Base-by-base conservation (phyloP, 1,140 invertebrate genomes). In the Drosophila rhopaloa region DNA sequence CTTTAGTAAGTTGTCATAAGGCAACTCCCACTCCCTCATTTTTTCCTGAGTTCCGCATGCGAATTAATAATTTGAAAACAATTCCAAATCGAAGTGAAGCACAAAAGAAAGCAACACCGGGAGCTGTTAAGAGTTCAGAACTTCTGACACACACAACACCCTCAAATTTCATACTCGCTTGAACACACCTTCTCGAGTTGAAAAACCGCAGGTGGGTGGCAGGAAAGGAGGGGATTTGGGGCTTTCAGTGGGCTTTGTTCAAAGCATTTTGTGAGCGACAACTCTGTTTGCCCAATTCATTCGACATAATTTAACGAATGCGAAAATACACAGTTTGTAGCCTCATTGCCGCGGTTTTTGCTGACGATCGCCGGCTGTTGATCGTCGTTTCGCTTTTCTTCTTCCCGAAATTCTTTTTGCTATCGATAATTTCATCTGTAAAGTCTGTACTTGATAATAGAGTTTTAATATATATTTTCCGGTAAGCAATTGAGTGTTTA, bases 231-330 rank as follows among this genome's bases (percentile, higher is more conserved):
- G 47, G 47, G n/a, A 38, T 32, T 13, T 40, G 24, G 48, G n/a
- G 10, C 5, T 5, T 8, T 16, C 5, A 10, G 50, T 24, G 63
- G 62, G 62, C 44, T 70, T 50, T 58, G 65, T 70, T 57, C 48
- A 19, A 51, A 41, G 27, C 35, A 65, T 62, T 55, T 55, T 63
- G 47, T 29, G 47, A 59, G n/a, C 46, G n/a, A 44, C 40, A 57
- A 29, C 50, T 44, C 47, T 84, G 81, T 84, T 84, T 84, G 81
- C 61, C 44, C 77, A 85, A 85, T 61, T 84, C 81, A 85, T 84
- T 84, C 76, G 81, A 80, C 81, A 83, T 80, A 83, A 83, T 80
- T 83, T 51, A 80, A 46, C 60, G 29, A 57, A 59, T 43, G 58
- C 43, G 47, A 62, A 77, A 76, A 77, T 60, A 76, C 66, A 74